Percentiles rank a stretch among this genome's conserved stretches.
phyloP scores from a whole-genome alignment of 2,888 invertebrate genomes.

The Ceramica pisi region DNA sequence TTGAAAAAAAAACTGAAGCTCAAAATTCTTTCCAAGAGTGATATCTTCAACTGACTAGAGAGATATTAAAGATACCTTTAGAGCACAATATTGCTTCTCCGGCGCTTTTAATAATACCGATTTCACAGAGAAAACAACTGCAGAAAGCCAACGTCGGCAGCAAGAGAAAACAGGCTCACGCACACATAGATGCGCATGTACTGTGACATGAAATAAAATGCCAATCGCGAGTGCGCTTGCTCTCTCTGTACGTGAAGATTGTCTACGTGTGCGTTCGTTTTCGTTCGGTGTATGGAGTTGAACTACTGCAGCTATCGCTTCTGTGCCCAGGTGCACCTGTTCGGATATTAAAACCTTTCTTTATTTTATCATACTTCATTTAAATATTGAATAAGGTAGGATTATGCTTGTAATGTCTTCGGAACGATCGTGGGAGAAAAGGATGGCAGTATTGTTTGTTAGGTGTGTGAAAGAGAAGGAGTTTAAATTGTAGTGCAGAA shows the following conservation, averaged over 20 bases:
- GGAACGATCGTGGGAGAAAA: slow-evolving; percentile 29
- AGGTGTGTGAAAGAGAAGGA: slow-evolving; percentile 7
- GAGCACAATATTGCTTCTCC: slow-evolving; percentile 49
- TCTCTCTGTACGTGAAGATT: not conserved
- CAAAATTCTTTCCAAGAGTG: slow-evolving; percentile 31
- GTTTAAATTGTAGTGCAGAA: slow-evolving; percentile 18
- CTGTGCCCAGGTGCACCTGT: slow-evolving; percentile 35
- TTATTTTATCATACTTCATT: slow-evolving; percentile 73
- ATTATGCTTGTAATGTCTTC: slow-evolving; percentile 68
- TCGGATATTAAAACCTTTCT: slow-evolving; percentile 69
- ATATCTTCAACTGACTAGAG: slow-evolving; percentile 43
- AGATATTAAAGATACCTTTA: slow-evolving; percentile 45
- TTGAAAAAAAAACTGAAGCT: slow-evolving; percentile 29
- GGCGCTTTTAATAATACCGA: slow-evolving; percentile 46
- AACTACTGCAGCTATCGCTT: slow-evolving; percentile 19
- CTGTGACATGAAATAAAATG: not conserved
- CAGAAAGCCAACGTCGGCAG: slow-evolving; percentile 11
- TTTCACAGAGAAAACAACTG: not conserved
- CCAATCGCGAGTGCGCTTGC: not conserved
- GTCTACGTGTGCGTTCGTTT: not conserved
- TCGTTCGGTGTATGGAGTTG: accelerated
- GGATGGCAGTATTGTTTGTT: slow-evolving; percentile 8
- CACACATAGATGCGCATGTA: not conserved
- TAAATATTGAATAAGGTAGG: slow-evolving; percentile 70
- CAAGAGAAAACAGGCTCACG: too few relatives aligned